These are phyloP conservation scores for Diabrotica balteata DNA, from an alignment of 2,888 invertebrate species.

Conservation along the genomic window DNA sequence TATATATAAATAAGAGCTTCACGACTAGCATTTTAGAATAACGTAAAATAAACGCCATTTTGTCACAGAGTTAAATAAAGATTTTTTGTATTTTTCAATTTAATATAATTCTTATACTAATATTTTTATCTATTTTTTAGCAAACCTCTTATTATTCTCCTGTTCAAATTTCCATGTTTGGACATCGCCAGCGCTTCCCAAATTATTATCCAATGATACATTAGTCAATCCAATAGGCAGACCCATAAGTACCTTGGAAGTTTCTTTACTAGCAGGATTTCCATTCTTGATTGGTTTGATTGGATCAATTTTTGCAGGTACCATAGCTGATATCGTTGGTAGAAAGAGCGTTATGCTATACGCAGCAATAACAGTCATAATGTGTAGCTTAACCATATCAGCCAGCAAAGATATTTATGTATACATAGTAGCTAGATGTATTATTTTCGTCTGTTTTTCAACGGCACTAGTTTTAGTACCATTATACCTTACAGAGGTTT, in stretches of 20 bases:
- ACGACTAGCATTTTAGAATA: too few relatives aligned
- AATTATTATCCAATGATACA: slow-evolving; percentile 4
- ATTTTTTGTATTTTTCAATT: too few relatives aligned
- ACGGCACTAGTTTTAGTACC: not conserved
- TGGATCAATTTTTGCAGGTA: not conserved
- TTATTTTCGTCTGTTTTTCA: not conserved
- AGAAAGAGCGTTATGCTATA: not conserved
- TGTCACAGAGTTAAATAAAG: too few relatives aligned
- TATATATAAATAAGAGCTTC: too few relatives aligned
- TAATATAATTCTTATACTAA: too few relatives aligned
- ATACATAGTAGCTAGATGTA: slow-evolving; percentile 2
- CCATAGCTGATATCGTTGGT: not conserved
- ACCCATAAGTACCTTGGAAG: slow-evolving; percentile 7
- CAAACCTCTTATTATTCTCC: not conserved
- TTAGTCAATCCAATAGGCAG: slow-evolving; percentile 5
- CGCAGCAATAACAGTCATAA: not conserved
- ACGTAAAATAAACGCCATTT: too few relatives aligned
- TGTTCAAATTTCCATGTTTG: slow-evolving; percentile 11
- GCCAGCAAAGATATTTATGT: slow-evolving; percentile 5
- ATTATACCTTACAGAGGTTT: not conserved
- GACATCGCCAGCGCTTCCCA: slow-evolving; percentile 6
- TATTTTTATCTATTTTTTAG: slow-evolving; percentile 7
- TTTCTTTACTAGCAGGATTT: slow-evolving; percentile 1
- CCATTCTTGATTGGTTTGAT: not conserved
- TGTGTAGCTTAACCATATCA: not conserved